A percentile compares a stretch with the other conserved stretches of the same genome.
phyloP scores from a whole-genome alignment of 2,888 invertebrate genomes.

The Halocaridina rubra region DNA sequence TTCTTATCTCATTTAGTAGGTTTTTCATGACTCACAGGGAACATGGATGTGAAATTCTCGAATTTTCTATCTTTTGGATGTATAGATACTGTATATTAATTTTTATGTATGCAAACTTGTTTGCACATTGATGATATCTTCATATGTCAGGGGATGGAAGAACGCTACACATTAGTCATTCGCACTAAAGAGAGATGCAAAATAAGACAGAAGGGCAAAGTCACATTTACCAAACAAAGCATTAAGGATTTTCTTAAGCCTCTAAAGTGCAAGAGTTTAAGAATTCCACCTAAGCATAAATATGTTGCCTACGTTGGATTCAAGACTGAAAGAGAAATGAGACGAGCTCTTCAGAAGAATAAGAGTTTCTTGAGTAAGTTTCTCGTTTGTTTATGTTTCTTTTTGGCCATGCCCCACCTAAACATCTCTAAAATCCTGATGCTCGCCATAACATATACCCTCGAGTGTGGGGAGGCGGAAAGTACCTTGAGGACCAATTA shows the following conservation, averaged over 20 bases:
- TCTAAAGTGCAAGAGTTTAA: conserved; percentile 80
- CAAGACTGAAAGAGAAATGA: conserved; percentile 81
- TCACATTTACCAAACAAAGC: conserved; percentile 75
- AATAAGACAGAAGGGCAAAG: conserved; percentile 77
- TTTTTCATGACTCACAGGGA: background rate
- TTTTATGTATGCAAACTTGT: background rate
- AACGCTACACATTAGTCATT: conserved; percentile 46
- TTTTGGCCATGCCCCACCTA: too few relatives aligned
- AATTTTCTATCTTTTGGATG: background rate
- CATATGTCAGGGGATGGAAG: conserved; percentile 44
- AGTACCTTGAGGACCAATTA: too few relatives aligned
- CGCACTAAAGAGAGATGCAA: conserved; percentile 44
- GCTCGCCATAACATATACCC: too few relatives aligned
- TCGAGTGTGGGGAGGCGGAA: too few relatives aligned
- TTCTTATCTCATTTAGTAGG: background rate
- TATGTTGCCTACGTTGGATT: conserved; percentile 94
- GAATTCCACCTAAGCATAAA: conserved; percentile 80
- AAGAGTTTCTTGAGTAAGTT: conserved; percentile 85
- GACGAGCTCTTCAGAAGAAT: conserved; percentile 83
- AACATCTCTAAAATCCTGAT: too few relatives aligned
- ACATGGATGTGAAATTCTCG: background rate
- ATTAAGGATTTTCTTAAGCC: conserved; percentile 88
- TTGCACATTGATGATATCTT: background rate
- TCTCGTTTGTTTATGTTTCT: too few relatives aligned
- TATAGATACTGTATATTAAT: conserved; percentile 34